Base-by-base conservation (phyloP, 1,140 invertebrate genomes). In the Sarcophaga peregrina region DNA sequence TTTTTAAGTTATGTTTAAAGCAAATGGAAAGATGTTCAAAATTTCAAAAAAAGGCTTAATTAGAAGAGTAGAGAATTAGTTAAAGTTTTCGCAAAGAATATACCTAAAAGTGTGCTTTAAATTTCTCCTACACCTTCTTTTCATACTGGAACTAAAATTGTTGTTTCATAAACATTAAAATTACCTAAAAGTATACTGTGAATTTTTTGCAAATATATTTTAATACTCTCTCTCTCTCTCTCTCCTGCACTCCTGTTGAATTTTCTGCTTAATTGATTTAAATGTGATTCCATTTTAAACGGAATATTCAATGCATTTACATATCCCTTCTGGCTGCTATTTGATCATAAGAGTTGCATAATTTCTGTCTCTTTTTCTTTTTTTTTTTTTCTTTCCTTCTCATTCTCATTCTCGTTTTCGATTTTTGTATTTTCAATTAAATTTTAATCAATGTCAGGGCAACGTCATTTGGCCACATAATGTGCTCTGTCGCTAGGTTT, bases 391-490 rank as follows among this genome's bases (percentile, higher is more conserved):
- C n/a, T n/a, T n/a, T n/a, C n/a, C n/a, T n/a, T n/a, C n/a, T n/a
- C n/a, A n/a, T n/a, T n/a, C n/a, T n/a, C n/a, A n/a, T n/a, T n/a
- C n/a, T 37, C 25, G 25, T 37, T 37, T 37, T 37, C 25, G 25
- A 37, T 37, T 37, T 37, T 37, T 37, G 25, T 37, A 78, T 78
- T 50, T 78, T 78, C 75, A 78, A 78, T 78, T 78, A 78, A 78
- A 78, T 50, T 78, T 78, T 78, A 78, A 78, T 78, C 75, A 78
- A 78, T 78, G 75, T 78, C 75, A 78, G 17, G 62, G 62, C 62
- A 68, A 68, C n/a, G 62, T 68, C 62, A 68, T 9, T 68, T 68
- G 17, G 62, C 62, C 62, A 68, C 62, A 68, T 20, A 68, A 68
- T 68, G 54, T 58, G 15, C 3, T 58, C 5, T 58, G 13, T 58